Percentiles rank a stretch among this genome's conserved stretches.
Evolutionary conservation across 2,113 vertebrate genomes (phyloP).

Genomic region (Sinocyclocheilus maitianheensis): DNA sequence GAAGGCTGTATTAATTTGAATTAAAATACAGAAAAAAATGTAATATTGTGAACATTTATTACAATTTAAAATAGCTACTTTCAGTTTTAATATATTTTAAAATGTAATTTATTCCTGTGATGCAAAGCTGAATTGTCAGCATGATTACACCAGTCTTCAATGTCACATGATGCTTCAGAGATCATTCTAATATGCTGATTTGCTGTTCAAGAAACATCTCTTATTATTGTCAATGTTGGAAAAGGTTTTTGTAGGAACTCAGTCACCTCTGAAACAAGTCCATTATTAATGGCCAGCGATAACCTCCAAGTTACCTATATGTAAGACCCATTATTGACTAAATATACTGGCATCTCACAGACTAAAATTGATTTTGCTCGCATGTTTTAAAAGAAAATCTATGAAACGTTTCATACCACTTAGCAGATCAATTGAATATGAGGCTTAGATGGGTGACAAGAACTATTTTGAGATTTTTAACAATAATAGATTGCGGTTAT

Average conservation of each 20-base stretch:
- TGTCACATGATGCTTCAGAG: neutral
- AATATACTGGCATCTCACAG: neutral
- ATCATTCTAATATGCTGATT: neutral
- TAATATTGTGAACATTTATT: neutral
- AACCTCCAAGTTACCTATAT: neutral
- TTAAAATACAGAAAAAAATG: neutral
- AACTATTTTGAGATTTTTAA: constrained; percentile 15
- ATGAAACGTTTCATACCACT: constrained; percentile 25
- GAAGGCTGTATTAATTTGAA: neutral
- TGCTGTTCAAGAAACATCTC: neutral
- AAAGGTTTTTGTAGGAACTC: neutral
- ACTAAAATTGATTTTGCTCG: neutral
- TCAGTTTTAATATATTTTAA: neutral
- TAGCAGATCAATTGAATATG: constrained; percentile 18
- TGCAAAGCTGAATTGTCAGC: neutral
- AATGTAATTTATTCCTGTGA: neutral
- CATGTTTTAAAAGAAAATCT: neutral
- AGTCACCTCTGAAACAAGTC: neutral
- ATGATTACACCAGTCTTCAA: neutral
- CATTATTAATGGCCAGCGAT: neutral
- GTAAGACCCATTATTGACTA: neutral
- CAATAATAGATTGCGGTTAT: neutral
- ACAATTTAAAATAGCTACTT: neutral
- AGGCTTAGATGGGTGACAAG: neutral
- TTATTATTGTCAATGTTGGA: neutral